Percentiles rank a stretch among this genome's conserved stretches.
phyloP scores from a whole-genome alignment of 2,113 vertebrate species.

The Muscicapa adusta region DNA sequence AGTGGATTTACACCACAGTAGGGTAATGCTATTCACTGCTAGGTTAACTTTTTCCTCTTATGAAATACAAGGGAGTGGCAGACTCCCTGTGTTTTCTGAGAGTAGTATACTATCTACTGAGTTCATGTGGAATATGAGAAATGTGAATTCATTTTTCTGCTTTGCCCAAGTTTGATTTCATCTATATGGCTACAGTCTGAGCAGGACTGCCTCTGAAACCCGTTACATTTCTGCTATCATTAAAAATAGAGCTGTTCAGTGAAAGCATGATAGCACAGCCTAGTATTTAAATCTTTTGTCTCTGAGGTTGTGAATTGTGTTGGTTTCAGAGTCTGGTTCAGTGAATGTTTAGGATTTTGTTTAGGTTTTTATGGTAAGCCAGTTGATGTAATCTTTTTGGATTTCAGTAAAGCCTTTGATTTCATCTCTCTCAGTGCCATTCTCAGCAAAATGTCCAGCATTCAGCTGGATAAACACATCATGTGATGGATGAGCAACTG shows the following conservation, averaged over 20 bases:
- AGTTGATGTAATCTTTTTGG: background rate
- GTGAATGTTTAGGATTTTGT: background rate
- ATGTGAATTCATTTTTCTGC: background rate
- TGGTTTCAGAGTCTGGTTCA: background rate
- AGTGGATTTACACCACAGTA: background rate
- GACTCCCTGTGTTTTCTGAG: accelerated
- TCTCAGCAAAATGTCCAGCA: background rate
- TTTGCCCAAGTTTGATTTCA: background rate
- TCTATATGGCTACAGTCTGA: background rate
- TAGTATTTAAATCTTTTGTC: background rate
- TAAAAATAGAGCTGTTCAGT: background rate
- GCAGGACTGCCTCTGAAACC: background rate
- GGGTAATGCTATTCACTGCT: background rate
- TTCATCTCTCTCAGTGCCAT: background rate
- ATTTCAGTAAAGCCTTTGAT: background rate
- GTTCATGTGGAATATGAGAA: background rate
- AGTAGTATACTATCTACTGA: background rate
- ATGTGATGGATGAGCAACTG: background rate
- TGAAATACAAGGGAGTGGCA: background rate
- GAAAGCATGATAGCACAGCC: background rate
- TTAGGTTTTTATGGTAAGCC: background rate
- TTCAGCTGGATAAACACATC: background rate
- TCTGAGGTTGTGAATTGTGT: background rate
- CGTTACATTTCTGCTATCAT: background rate
- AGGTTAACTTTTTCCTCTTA: background rate